Evolutionary conservation across 2,797 vertebrate species (phyloP).

Genomic region (Nannoperca australis): DNA sequence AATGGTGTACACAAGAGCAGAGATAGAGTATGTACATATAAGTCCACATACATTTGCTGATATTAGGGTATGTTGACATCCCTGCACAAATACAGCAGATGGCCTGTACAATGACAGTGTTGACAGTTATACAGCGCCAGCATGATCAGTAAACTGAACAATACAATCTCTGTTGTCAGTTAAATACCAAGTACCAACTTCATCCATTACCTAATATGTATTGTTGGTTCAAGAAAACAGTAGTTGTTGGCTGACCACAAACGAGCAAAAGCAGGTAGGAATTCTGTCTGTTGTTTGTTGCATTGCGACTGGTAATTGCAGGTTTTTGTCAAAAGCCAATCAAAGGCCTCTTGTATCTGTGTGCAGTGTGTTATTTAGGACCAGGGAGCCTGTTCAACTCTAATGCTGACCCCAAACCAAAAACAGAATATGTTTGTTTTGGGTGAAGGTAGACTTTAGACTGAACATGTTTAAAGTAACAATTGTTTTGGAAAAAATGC

Average conservation of each 20-base stretch:
- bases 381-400: constrained; percentile 21
- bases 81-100: constrained; percentile 26
- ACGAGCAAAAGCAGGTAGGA: constrained; percentile 38
- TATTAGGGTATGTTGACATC: constrained; percentile 18
- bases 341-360: constrained; percentile 15
- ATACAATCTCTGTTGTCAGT: constrained; percentile 44
- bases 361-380: constrained; percentile 57
- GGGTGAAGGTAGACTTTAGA: neutral
- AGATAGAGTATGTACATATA: neutral
- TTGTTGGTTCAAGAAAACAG: constrained; percentile 55
- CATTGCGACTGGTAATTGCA: constrained; percentile 59
- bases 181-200: constrained; percentile 19
- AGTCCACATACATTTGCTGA: neutral
- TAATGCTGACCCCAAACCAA: constrained; percentile 14
- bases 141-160: constrained; percentile 42
- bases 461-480: neutral
- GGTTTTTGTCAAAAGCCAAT: constrained; percentile 52
- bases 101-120: neutral
- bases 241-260: constrained; percentile 55
- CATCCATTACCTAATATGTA: constrained; percentile 27
- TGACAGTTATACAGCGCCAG: neutral
- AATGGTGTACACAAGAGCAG: neutral
- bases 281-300: constrained; percentile 45
- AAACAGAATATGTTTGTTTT: constrained; percentile 46
- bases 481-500: constrained; percentile 13